Base-by-base conservation (phyloP, 2,888 invertebrate species). In the Fabriciana adippe region DNA sequence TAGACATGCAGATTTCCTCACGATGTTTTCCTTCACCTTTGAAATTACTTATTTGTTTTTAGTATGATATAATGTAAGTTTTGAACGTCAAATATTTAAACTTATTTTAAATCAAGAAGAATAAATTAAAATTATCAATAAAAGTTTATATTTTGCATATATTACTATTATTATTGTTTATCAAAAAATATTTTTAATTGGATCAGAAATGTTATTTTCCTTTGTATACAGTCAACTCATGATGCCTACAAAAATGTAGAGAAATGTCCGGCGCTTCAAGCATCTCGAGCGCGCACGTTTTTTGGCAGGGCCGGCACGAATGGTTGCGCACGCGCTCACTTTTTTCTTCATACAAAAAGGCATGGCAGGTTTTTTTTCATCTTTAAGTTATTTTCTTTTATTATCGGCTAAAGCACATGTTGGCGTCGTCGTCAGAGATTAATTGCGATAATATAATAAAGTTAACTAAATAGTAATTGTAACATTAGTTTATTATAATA, bases 221-320 rank as follows among this genome's bases (percentile, higher is more conserved):
- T 5, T 13, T 21, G 2, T 53, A 55, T 47, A 54, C 55, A 18
- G 66, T 60, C 60, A 60, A 41, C 35, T 41, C 35, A 11, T 55
- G 48, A 3, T 21, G 47, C 16, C 45, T 47, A 65, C 54, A 60
- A 21, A 69, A 69, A 67, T 55, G 48, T 66, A 74, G 79, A 83
- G 85, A 85, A 86, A 90, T 90, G 83, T 82, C 76, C 76, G 81
- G 83, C 84, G 78, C 85, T 87, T 80, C 72, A 79, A 84, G 86
- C 76, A 90, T 89, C 83, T 77, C 69, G 75, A 81, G 77, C 81
- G 79, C 81, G 83, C 80, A 81, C 81, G 85, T 89, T 91, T 91
- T 90, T 90, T 87, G 86, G 89, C 86, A 85, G 83, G 85, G 82
- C 82, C 88, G 88, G 89, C 89, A 87, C 83, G 76, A 69, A 83